Evolutionary conservation across 2,797 vertebrate genomes (phyloP).

Genomic region (Eurystomus glaucurus): DNA sequence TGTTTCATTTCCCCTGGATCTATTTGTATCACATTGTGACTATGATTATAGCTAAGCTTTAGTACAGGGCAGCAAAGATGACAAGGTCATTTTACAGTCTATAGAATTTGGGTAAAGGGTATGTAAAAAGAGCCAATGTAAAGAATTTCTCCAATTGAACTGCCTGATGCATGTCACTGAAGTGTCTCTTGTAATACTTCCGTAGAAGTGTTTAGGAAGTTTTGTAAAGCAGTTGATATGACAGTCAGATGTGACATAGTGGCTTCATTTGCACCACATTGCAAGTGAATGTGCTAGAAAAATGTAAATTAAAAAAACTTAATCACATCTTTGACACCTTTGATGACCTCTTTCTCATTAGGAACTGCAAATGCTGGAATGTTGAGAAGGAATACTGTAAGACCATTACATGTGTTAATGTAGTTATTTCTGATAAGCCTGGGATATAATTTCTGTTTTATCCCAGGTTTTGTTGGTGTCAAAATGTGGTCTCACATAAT

Average conservation of each 20-base stretch:
- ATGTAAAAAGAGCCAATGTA: neutral
- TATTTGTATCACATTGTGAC: neutral
- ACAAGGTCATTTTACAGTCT: conserved; percentile 11
- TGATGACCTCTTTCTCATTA: neutral
- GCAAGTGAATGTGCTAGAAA: neutral
- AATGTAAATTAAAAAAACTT: neutral
- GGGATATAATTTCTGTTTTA: neutral
- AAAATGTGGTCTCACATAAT: neutral
- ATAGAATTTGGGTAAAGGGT: conserved; percentile 2
- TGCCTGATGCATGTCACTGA: neutral
- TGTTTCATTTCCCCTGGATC: conserved; percentile 30
- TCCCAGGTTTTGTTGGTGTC: neutral
- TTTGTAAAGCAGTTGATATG: neutral
- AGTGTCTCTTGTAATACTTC: neutral
- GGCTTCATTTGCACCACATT: neutral
- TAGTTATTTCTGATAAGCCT: neutral
- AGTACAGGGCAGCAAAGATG: neutral
- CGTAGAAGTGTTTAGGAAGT: neutral
- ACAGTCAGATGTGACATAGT: neutral
- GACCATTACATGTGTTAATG: neutral
- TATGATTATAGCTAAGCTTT: neutral
- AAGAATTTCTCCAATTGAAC: neutral
- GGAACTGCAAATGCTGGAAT: neutral
- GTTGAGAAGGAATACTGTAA: neutral
- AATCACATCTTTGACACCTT: neutral